Conservation (phyloP, 2,888 invertebrate species). For the Drosophila bunnanda region DNA sequence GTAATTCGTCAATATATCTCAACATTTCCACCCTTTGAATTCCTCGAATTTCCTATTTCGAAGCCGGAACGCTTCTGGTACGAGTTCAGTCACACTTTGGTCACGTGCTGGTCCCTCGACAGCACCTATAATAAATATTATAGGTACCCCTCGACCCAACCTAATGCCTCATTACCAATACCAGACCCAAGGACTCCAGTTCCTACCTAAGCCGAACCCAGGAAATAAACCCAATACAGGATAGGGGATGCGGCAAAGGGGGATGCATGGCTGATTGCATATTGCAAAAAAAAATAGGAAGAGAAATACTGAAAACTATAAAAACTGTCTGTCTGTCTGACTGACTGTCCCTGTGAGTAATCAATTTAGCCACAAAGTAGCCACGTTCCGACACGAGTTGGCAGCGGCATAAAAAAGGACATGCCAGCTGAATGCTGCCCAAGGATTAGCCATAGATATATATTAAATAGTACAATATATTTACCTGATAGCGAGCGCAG, state of each 20-base stretch:
- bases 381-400: constrained; percentile 69
- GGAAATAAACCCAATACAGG: constrained; percentile 25
- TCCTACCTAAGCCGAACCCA: constrained; percentile 43
- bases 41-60: constrained; percentile 9
- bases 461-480: constrained; percentile 19
- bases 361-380: constrained; percentile 79
- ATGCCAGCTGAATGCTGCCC: constrained; percentile 68
- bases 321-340: constrained; percentile 52
- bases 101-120: constrained; percentile 36
- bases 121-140: constrained; percentile 44
- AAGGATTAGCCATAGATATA: constrained; percentile 69
- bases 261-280: constrained; percentile 40
- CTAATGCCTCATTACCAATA: constrained; percentile 43
- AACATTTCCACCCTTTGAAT: not conserved
- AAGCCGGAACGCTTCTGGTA: not conserved
- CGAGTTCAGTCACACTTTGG: constrained; percentile 30
- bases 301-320: constrained; percentile 56
- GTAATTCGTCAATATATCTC: not conserved
- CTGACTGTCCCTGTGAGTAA: constrained; percentile 64
- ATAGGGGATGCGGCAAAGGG: constrained; percentile 30
- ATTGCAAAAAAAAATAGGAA: constrained; percentile 36
- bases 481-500: constrained; percentile 83
- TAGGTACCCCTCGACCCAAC: constrained; percentile 27
- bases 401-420: constrained; percentile 45
- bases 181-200: constrained; percentile 35